Evolutionary conservation across 2,797 vertebrate genomes (phyloP), one percentile per base, ranked within the genome.

Genomic region (Sebastes alutus): DNA sequence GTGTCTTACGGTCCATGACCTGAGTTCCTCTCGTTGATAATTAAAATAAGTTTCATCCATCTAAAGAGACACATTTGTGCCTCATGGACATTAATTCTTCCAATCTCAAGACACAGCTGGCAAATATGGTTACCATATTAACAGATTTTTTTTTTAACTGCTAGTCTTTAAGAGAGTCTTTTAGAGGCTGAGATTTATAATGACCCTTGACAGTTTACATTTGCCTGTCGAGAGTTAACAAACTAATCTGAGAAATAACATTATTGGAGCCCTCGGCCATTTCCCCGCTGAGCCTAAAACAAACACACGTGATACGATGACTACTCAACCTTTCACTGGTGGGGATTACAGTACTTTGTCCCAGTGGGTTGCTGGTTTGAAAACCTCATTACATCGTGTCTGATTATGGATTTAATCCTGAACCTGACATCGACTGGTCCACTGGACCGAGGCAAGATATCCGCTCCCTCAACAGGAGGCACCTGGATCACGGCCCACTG

Each of bases 351-450:
- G 80, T 71, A 35, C 76, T 63, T 58, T 71, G 49, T 76, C 79
- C 54, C 63, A 72, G 69, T 77, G 70, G 77, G 71, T 68, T 78
- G 75, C 71, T 80, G 75, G 73, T 89, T 89, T 88, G 77, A 91
- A 90, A 89, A 87, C 83, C 89, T 89, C 85, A 92, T 88, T 88
- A 87, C 75, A 79, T 73, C 65, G 20, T 29, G 61, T 86, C 72
- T 80, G 67, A 82, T 89, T 85, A 80, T 72, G 64, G 78, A 81
- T 90, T 87, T 87, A 87, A 90, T 90, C 66, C 80, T 82, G 59
- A 72, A 71, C 38, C 64, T 84, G 83, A 89, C 84, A 70, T 65
- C 33, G 75, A 88, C 66, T 65, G 83, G 72, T 75, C 77, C 84
- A 86, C 64, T 83, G 81, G 77, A 78, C 81, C 72, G 62, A 86